phyloP scores from a whole-genome alignment of 2,113 vertebrate species.

The Prionailurus viverrinus region DNA sequence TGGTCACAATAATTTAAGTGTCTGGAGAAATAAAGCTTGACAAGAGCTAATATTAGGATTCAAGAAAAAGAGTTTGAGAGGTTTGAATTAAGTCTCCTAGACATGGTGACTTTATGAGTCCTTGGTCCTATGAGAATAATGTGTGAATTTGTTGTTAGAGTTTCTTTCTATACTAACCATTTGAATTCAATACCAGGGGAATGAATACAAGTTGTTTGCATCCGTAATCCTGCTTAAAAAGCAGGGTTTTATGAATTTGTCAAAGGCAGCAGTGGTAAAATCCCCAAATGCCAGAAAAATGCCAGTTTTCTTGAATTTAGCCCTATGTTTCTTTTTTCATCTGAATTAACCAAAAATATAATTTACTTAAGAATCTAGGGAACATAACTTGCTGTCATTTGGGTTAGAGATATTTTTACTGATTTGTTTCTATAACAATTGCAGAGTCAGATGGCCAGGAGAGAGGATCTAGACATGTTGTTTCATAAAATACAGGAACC shows the following conservation, averaged over 20 bases:
- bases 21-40: not conserved
- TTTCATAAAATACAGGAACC: not conserved
- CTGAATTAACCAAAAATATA: not conserved
- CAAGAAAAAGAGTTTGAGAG: not conserved
- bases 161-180: not conserved
- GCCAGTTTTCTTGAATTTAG: not conserved
- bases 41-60: not conserved
- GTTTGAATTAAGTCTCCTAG: not conserved
- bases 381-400: not conserved
- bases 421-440: not conserved
- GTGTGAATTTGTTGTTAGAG: not conserved
- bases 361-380: not conserved
- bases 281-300: not conserved
- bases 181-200: not conserved
- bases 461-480: not conserved
- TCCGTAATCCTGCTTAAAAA: not conserved
- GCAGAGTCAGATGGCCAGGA: not conserved
- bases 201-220: conserved; percentile 18
- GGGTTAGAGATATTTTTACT: not conserved
- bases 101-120: not conserved
- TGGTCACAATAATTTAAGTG: not conserved
- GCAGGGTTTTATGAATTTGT: not conserved
- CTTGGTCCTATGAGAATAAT: not conserved
- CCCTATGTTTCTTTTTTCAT: not conserved
- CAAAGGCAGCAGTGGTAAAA: not conserved